Evolutionary conservation across 2,797 vertebrate genomes (phyloP), one percentile per base, ranked within the genome.

Genomic region (Meriones psammophilus): DNA sequence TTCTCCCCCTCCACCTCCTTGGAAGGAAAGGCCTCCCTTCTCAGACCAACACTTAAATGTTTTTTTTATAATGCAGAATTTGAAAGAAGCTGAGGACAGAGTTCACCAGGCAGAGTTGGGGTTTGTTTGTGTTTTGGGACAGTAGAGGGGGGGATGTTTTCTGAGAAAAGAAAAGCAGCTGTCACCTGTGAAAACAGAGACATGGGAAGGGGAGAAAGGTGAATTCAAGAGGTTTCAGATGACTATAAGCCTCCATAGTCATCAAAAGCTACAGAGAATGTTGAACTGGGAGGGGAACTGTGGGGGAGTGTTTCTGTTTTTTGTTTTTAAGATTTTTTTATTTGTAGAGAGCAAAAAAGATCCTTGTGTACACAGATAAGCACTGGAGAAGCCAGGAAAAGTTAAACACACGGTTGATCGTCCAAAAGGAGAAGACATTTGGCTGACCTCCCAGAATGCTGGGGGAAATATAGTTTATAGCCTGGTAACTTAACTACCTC

Each of bases 31-130:
- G 4, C 28, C 42, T 89, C 15, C 68, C 39, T 94, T 88, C 50
- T 91, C 74, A 74, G n/a, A 62, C 28, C 83, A 80, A 33, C 33
- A 81, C 33, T 84, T 97, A 78, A 90, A 58, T 64, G n/a, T 50
- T 94, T 64, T 89, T 39, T 80, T 39, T 80, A 17, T 89, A 69
- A 20, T 22, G 46, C 8, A 80, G 62, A 85, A 92, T 77, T 73
- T 64, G 36, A 20, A 88, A 93, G 56, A 77, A 68, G 92, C 92
- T 18, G n/a, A 26, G 60, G 46, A 77, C 28, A 17, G 30, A 77
- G 68, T 74, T 81, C 39, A 74, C 9, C 26, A 18, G 20, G n/a
- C 73, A 81, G 78, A 86, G 20, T 13, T 71, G 66, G 54, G 10
- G 60, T 22, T 15, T 60, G 30, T 46, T 24, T 88, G 26, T 88